Evolutionary conservation across 2,113 vertebrate genomes (phyloP), one percentile per base, ranked within the genome.

Genomic region (Atractosteus spatula): DNA sequence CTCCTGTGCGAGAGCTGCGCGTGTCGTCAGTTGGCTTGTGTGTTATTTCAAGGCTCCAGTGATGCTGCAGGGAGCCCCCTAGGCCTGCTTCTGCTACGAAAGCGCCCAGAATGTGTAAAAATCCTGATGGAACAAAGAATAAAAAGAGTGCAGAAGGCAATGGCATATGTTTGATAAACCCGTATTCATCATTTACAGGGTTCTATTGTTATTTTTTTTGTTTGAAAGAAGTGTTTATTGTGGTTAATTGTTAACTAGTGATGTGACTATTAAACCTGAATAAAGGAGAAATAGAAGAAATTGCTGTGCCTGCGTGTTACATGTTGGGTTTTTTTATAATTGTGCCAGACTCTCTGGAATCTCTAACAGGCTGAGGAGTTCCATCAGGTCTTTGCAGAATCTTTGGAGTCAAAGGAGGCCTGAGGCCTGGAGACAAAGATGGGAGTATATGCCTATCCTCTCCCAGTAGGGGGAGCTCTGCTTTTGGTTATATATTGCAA

Each of bases 231-330:
- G 85, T 90, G 87, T 90, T 91, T 81, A 88, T 89, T 91, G 90
- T 91, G 87, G 84, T 91, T 86, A 87, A 82, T 85, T 90, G 91
- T 91, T 90, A 86, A 90, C 88, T 92, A 91, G 89, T 92, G 87
- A 89, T 88, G 88, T 91, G 87, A 88, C 89, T 86, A 89, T 88
- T 91, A 89, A 91, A 89, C 85, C 87, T 85, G 76, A 84, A 91
- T 90, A 89, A 86, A 88, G 90, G 85, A 73, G 45, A 74, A 29
- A 77, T 76, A 71, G 70, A 83, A 29, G 29, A 29, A 29, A 29
- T 29, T 29, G 29, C 29, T 29, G 29, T 29, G 29, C 29, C 29
- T 29, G 29, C 1, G 29, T 29, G 29, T 29, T 29, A 29, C 29
- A 29, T 29, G 29, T 29, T 29, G 29, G 0, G 0, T 29, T 29